These are phyloP conservation scores for Microcebus jonahi DNA, from an alignment of 2,113 vertebrate species.

Conservation along the genomic window DNA sequence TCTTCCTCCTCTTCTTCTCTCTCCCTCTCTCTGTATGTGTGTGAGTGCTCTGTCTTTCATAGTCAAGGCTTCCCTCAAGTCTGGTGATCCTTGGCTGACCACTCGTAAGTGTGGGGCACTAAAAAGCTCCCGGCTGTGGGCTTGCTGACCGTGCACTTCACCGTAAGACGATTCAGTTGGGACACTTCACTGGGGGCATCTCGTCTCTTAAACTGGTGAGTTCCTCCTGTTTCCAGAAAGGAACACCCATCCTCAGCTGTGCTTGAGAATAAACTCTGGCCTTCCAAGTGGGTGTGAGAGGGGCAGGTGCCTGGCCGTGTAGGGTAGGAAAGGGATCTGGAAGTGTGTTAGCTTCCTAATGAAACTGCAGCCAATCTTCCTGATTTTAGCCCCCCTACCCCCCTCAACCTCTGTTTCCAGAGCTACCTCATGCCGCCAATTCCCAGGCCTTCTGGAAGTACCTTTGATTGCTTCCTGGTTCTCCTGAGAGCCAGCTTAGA, in stretches of 20 bases:
- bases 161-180: not conserved
- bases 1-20: not conserved
- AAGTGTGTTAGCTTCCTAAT: not conserved
- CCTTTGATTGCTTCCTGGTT: not conserved
- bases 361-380: not conserved
- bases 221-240: not conserved
- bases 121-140: not conserved
- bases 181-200: not conserved
- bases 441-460: not conserved
- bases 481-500: not conserved
- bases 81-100: not conserved
- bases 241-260: too few species aligned
- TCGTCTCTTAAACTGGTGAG: not conserved
- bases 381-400: not conserved
- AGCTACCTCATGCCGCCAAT: not conserved
- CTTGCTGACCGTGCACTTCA: not conserved
- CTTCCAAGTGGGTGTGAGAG: too few species aligned
- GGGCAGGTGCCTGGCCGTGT: fast-evolving
- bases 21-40: too few species aligned
- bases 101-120: too few species aligned
- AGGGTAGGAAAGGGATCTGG: too few species aligned
- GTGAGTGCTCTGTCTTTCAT: not conserved
- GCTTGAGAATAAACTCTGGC: not conserved
- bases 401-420: not conserved
- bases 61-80: not conserved